Evolutionary conservation across 2,113 vertebrate species (phyloP).

Genomic region (Trichechus manatus): DNA sequence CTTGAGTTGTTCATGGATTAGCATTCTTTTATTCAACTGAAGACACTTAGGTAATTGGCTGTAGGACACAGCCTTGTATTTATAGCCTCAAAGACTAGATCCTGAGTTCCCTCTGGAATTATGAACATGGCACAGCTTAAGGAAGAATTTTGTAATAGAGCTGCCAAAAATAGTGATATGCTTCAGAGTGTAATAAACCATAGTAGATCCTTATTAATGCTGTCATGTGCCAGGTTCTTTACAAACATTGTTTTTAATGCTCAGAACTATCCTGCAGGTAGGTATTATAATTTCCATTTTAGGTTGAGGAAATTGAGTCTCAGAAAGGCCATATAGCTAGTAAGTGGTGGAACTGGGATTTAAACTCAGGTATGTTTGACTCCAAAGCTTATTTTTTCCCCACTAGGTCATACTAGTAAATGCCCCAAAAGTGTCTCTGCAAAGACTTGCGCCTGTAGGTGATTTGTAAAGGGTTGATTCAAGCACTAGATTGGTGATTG

Average conservation of each 20-base stretch:
- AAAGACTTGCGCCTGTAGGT: slow-evolving; percentile 28
- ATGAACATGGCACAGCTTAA: not conserved
- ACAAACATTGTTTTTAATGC: slow-evolving; percentile 49
- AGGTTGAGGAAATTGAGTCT: slow-evolving; percentile 58
- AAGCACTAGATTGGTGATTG: not conserved
- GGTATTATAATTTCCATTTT: slow-evolving; percentile 70
- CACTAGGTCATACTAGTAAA: slow-evolving; percentile 38
- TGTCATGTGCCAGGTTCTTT: slow-evolving; percentile 13
- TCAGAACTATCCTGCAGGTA: slow-evolving; percentile 57
- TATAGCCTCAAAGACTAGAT: slow-evolving; percentile 5
- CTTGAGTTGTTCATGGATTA: slow-evolving; percentile 39
- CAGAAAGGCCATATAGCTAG: slow-evolving; percentile 36
- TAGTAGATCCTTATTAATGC: slow-evolving; percentile 5
- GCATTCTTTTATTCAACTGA: slow-evolving; percentile 25
- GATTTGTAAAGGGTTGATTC: slow-evolving; percentile 45
- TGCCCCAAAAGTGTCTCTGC: not conserved
- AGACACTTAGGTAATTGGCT: not conserved
- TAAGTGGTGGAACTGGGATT: slow-evolving; percentile 63
- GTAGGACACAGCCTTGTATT: not conserved
- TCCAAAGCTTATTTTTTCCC: slow-evolving; percentile 41
- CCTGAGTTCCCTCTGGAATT: slow-evolving; percentile 43
- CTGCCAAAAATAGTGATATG: not conserved
- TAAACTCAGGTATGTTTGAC: slow-evolving; percentile 67
- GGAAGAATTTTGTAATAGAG: not conserved
- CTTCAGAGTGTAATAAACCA: not conserved